These are phyloP conservation scores for Phoebastria nigripes DNA, from an alignment of 2,797 vertebrate species.

Conservation along the genomic window DNA sequence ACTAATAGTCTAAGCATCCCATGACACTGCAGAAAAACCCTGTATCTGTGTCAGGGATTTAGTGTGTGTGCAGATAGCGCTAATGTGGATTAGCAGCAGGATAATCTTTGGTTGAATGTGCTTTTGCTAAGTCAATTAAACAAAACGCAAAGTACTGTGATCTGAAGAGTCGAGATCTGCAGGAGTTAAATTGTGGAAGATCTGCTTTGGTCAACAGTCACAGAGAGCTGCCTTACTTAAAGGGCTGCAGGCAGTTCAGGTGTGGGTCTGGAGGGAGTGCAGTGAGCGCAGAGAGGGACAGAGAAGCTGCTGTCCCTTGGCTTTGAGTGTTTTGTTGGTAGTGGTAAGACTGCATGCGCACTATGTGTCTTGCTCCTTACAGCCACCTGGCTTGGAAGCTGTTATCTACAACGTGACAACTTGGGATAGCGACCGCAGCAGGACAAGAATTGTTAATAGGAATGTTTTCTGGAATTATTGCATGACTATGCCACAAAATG, in stretches of 20 bases:
- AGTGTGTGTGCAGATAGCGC: not conserved
- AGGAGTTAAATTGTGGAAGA: not conserved
- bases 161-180: not conserved
- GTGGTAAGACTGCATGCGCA: not conserved
- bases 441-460: not conserved
- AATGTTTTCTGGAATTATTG: not conserved
- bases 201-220: not conserved
- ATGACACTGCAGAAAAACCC: not conserved
- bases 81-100: conserved; percentile 20
- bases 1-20: not conserved
- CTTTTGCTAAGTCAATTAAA: conserved; percentile 51
- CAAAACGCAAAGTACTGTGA: not conserved
- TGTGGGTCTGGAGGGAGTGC: not conserved
- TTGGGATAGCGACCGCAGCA: not conserved
- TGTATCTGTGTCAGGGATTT: not conserved
- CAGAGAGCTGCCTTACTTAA: not conserved
- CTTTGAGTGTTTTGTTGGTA: not conserved
- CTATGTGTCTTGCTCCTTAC: not conserved
- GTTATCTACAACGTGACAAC: not conserved
- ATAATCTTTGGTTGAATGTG: conserved; percentile 47
- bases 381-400: not conserved
- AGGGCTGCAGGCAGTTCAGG: not conserved
- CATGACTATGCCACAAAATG: not conserved
- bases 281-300: not conserved
- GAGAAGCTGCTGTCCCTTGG: not conserved